Evolutionary conservation across 2,113 vertebrate genomes (phyloP).

Genomic region (Cyanocitta stelleri): DNA sequence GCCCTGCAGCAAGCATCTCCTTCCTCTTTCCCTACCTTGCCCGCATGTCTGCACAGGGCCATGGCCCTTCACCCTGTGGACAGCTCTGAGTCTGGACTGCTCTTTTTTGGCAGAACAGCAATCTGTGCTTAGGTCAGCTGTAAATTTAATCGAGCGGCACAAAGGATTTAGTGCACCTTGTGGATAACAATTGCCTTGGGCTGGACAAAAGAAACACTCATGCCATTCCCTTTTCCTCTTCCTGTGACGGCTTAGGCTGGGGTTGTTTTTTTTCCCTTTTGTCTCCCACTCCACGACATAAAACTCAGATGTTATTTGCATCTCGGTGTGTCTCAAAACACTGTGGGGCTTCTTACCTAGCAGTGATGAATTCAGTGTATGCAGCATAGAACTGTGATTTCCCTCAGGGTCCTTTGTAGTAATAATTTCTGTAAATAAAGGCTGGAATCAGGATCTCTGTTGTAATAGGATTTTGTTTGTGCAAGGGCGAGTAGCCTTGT

Average conservation of each 20-base stretch:
- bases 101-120: background rate
- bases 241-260: background rate
- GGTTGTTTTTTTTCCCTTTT: background rate
- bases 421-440: constrained; percentile 68
- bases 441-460: constrained; percentile 15
- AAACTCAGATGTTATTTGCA: background rate
- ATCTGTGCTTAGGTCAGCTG: constrained; percentile 11
- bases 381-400: constrained; percentile 44
- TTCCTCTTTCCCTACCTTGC: background rate
- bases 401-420: constrained; percentile 51
- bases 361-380: constrained; percentile 22
- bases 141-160: background rate
- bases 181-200: constrained; percentile 18
- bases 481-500: background rate
- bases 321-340: background rate
- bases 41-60: rapidly evolving
- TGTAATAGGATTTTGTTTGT: constrained; percentile 57
- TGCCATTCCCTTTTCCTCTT: background rate
- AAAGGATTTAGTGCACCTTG: constrained; percentile 2
- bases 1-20: background rate
- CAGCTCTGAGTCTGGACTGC: background rate
- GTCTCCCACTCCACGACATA: background rate
- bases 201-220: background rate
- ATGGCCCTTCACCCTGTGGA: rapidly evolving
- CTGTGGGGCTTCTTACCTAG: background rate